Conservation (phyloP, 2,888 invertebrate genomes). For the Andrena praecox region DNA sequence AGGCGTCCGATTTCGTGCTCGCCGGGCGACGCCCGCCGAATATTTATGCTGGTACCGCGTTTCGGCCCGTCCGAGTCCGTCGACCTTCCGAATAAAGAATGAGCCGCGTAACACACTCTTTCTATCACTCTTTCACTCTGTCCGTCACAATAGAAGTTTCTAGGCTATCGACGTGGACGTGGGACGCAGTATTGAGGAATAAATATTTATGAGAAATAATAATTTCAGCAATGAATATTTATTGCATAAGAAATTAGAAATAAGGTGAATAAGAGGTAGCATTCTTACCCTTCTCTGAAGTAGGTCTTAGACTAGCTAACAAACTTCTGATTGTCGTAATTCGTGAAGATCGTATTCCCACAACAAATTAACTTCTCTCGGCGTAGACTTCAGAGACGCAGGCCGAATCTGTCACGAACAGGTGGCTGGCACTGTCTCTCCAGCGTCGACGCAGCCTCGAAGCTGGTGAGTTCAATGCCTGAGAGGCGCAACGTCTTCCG, state of each 20-base stretch:
- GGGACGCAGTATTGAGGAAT: not conserved
- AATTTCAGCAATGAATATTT: no score
- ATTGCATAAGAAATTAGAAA: no score
- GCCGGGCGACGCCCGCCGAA: slow-evolving; percentile 56
- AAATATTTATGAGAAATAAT: no score
- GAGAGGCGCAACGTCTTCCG: slow-evolving; percentile 62
- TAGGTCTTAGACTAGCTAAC: no score
- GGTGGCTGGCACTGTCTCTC: slow-evolving; percentile 25
- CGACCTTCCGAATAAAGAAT: slow-evolving; percentile 52
- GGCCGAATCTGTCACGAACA: slow-evolving; percentile 19
- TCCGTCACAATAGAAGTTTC: not conserved
- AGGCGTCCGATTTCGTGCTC: slow-evolving; percentile 54
- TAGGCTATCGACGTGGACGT: not conserved
- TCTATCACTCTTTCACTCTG: not conserved
- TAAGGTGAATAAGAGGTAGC: no score
- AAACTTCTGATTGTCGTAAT: no score
- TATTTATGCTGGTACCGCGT: slow-evolving; percentile 70
- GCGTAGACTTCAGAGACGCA: not conserved
- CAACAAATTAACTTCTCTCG: no score
- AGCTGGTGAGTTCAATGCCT: slow-evolving; percentile 73
- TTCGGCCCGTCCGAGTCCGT: slow-evolving; percentile 56
- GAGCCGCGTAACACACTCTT: not conserved
- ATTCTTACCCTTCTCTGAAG: no score
- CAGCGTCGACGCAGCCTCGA: not conserved
- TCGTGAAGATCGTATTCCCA: no score